Base-by-base conservation (phyloP, 2,113 vertebrate species). In the Hemichromis elongatus region DNA sequence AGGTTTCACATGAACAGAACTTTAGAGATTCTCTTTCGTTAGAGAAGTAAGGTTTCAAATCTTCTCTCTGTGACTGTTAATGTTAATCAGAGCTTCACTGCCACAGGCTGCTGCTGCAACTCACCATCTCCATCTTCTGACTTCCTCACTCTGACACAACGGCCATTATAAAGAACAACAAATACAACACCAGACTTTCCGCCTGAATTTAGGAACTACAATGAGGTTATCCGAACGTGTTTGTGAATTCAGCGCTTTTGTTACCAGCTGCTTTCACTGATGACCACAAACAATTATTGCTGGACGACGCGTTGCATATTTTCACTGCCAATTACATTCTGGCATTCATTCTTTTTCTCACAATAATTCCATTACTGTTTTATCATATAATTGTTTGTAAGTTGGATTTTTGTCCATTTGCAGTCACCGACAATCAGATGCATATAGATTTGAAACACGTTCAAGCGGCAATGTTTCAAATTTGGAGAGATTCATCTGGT, bases 401-500 rank as follows among this genome's bases (percentile, higher is more conserved):
- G 24, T 47, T 42, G 19, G 14, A 59, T 28, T 42, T 75, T 52
- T 50, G 10, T 52, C 73, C 73, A 35, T 45, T 90, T 77, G 52
- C 63, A 61, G n/a, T 54, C 54, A 18, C 26, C 26, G 82, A 24
- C 53, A 85, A 83, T 88, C 86, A 80, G 81, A 75, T 73, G 73
- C 79, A 4, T 61, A 19, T 85, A 33, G 66, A 80, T 19, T 56
- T 83, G 75, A 56, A 87, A 56, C 56, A 30, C 42, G n/a, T 40
- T 52, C 47, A 90, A 78, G 88, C 45, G 77, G 14, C 4, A 2
- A 42, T 21, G 56, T 81, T 79, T 85, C 33, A 77, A 2, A 81
- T 79, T 82, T 30, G 50, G 33, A 79, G 78, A 82, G 80, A 83
- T 63, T 84, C 79, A 85, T 50, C 33, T 57, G 70, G 24, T 83